Conservation (phyloP, 35 echinoderm and acorn worm genomes). For the Apostichopus californicus region DNA sequence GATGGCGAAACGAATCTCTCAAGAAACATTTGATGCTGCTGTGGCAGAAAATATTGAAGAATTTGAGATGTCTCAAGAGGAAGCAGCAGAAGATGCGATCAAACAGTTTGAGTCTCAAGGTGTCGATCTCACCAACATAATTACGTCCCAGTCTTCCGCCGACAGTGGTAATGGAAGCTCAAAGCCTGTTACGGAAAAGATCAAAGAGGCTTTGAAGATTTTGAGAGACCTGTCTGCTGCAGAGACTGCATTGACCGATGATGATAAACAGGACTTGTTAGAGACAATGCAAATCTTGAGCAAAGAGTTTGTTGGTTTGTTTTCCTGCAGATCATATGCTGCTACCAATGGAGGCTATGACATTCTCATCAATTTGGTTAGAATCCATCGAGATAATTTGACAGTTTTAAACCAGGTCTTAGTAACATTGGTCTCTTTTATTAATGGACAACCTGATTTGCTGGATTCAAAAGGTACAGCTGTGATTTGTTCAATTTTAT, state of each 20-base stretch:
- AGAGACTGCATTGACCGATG: conserved; percentile 21
- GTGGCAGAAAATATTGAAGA: conserved; percentile 94
- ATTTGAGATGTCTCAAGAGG: conserved; percentile 89
- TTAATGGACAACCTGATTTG: conserved; percentile 95
- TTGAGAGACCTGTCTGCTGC: conserved; percentile 20
- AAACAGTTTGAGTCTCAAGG: conserved; percentile 98
- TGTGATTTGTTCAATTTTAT: conserved; percentile 58
- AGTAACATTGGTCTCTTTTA: conserved; percentile 59
- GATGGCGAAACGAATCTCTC: conserved; percentile 77
- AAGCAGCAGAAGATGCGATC: conserved; percentile 79
- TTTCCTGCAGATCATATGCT: conserved; percentile 22
- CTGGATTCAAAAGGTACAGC: conserved; percentile 59
- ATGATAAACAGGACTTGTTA: conserved; percentile 47
- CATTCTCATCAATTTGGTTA: conserved; percentile 15
- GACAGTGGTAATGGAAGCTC: not conserved
- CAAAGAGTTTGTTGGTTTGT: conserved; percentile 20
- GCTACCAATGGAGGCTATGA: conserved; percentile 27
- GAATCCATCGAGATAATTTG: not conserved
- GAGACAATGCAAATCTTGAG: conserved; percentile 29
- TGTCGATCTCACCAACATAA: conserved; percentile 76
- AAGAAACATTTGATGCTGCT: conserved; percentile 96
- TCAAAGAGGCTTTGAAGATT: conserved; percentile 30
- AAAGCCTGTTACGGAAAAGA: conserved; percentile 19
- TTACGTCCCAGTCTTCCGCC: conserved; percentile 34
- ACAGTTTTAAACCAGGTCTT: conserved; percentile 13